phyloP scores from a whole-genome alignment of 2,113 vertebrate species.

The Calyptommatus sinebrachiatus region DNA sequence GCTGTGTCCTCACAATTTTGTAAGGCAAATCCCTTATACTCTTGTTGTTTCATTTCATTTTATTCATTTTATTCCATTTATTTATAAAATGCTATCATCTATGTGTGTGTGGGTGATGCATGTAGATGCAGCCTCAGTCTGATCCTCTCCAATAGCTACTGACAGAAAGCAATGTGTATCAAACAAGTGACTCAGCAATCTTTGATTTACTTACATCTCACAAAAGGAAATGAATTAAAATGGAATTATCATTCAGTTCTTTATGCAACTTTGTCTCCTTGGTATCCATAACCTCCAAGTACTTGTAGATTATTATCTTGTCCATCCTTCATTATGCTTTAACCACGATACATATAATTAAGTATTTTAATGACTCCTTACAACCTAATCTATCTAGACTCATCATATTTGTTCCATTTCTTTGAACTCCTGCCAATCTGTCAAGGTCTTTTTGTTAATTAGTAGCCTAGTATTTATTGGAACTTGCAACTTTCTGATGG shows the following conservation, averaged over 20 bases:
- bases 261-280: slow-evolving; percentile 5
- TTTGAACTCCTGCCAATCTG: slow-evolving; percentile 13
- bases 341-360: slow-evolving; percentile 10
- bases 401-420: slow-evolving; percentile 21
- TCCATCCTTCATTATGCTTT: slow-evolving; percentile 16
- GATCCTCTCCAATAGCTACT: neutral
- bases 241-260: slow-evolving; percentile 1
- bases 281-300: neutral
- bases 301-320: slow-evolving; percentile 1
- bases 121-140: neutral
- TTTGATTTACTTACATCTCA: neutral
- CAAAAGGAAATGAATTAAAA: neutral
- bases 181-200: neutral
- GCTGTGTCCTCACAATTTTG: no score
- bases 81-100: no score
- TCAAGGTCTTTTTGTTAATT: slow-evolving; percentile 27
- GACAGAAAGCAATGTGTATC: neutral
- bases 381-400: slow-evolving; percentile 6
- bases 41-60: no score
- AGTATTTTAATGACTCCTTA: slow-evolving; percentile 22
- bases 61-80: no score
- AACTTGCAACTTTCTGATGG: slow-evolving; percentile 15
- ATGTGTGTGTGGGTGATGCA: no score
- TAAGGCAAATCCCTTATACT: no score
- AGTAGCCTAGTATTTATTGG: slow-evolving; percentile 19